Evolutionary conservation across 1,140 invertebrate species (phyloP).

Genomic region (Meloidogyne chitwoodi): DNA sequence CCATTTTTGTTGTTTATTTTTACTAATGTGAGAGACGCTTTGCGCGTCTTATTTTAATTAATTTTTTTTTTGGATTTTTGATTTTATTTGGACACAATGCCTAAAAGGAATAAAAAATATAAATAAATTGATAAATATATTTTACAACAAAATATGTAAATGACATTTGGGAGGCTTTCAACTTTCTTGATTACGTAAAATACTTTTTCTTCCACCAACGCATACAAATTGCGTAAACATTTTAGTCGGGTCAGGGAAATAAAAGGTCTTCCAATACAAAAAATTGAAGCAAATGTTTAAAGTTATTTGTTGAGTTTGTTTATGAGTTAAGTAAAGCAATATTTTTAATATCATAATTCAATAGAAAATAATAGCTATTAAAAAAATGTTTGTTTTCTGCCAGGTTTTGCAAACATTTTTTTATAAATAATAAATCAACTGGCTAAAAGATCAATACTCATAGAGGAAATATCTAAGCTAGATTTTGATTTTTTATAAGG

Average conservation of each 20-base stretch:
- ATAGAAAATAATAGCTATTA: neutral
- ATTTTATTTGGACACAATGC: neutral
- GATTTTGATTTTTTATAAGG: too few relatives aligned
- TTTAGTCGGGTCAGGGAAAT: neutral
- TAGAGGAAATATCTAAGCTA: too few relatives aligned
- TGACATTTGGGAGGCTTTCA: neutral
- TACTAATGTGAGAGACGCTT: neutral
- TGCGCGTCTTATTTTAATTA: neutral
- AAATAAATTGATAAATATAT: neutral
- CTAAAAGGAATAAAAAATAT: neutral
- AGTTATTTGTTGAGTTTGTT: neutral
- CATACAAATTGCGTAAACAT: neutral
- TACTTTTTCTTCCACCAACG: neutral
- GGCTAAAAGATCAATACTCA: too few relatives aligned
- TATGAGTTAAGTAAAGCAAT: neutral
- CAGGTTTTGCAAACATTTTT: too few relatives aligned
- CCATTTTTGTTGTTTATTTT: slow-evolving; percentile 42
- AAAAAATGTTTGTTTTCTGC: neutral
- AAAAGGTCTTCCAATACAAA: neutral
- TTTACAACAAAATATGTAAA: neutral
- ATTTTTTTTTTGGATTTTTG: neutral
- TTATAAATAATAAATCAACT: too few relatives aligned
- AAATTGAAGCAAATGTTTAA: neutral
- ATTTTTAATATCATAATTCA: neutral
- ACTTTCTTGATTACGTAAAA: neutral